Evolutionary conservation across 2,113 vertebrate genomes (phyloP).

Genomic region (Saguinus imperator): DNA sequence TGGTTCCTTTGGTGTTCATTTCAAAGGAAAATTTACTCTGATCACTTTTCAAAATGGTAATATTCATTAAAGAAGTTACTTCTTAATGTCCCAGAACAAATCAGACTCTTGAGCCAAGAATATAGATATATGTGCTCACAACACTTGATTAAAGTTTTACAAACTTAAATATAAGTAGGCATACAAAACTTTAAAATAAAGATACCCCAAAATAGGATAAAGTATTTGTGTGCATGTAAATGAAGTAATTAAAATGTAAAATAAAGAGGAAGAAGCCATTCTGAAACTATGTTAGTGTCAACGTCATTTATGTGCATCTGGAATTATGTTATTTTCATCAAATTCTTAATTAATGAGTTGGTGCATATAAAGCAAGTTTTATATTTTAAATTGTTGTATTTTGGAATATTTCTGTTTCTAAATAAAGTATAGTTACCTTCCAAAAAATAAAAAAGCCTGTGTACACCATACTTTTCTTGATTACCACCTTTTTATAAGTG

Average conservation of each 20-base stretch:
- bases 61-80: neutral
- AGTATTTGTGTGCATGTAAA: neutral
- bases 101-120: neutral
- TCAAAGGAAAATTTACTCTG: neutral
- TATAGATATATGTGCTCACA: neutral
- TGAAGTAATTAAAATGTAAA: neutral
- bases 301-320: constrained; percentile 8
- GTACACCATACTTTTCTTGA: neutral
- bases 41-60: neutral
- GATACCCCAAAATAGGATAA: neutral
- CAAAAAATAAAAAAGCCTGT: neutral
- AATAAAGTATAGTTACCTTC: neutral
- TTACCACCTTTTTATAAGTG: neutral
- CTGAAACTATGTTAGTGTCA: neutral
- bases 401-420: neutral
- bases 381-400: constrained; percentile 20
- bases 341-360: neutral
- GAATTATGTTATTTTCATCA: constrained; percentile 6
- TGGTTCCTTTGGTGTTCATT: neutral
- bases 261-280: neutral
- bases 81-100: neutral
- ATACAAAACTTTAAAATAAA: neutral
- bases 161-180: neutral
- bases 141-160: neutral
- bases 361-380: neutral